Conservation (phyloP, 2,888 invertebrate species). For the Eupithecia centaureata region DNA sequence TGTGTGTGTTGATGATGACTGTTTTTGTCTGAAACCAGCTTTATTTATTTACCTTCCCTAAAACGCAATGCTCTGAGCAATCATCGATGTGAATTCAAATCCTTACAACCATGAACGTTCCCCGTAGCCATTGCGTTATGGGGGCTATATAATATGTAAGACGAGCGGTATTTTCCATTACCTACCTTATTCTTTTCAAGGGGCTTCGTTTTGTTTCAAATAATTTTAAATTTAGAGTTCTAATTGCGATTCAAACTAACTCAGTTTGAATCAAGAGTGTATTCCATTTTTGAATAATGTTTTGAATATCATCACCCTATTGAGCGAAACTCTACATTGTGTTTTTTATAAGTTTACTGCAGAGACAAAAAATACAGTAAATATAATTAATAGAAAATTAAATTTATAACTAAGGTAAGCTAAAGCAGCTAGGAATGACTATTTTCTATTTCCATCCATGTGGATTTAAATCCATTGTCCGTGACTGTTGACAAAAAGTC, state of each 20-base stretch:
- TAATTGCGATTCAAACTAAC: too few species aligned
- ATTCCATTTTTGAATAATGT: not conserved
- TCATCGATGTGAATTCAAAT: slow-evolving; percentile 28
- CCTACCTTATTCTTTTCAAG: not conserved
- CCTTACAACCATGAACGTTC: slow-evolving; percentile 9
- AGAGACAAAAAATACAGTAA: too few species aligned
- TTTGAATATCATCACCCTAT: too few species aligned
- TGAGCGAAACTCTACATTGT: too few species aligned
- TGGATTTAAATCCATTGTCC: too few species aligned
- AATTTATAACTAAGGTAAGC: too few species aligned
- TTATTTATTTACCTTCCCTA: not conserved
- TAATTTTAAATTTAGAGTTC: not conserved
- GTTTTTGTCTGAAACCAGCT: not conserved
- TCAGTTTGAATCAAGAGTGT: not conserved
- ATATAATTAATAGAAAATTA: too few species aligned
- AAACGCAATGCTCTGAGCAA: not conserved
- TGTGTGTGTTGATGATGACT: too few species aligned
- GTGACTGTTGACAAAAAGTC: too few species aligned
- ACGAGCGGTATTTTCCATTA: slow-evolving; percentile 17
- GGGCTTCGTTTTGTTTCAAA: not conserved
- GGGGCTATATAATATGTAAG: slow-evolving; percentile 26
- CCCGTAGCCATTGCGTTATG: slow-evolving; percentile 7
- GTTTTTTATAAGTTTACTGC: too few species aligned
- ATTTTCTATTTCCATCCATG: too few species aligned
- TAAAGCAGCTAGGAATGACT: too few species aligned